Conservation (phyloP, 2,113 vertebrate genomes). For the Amphiprion percula region DNA sequence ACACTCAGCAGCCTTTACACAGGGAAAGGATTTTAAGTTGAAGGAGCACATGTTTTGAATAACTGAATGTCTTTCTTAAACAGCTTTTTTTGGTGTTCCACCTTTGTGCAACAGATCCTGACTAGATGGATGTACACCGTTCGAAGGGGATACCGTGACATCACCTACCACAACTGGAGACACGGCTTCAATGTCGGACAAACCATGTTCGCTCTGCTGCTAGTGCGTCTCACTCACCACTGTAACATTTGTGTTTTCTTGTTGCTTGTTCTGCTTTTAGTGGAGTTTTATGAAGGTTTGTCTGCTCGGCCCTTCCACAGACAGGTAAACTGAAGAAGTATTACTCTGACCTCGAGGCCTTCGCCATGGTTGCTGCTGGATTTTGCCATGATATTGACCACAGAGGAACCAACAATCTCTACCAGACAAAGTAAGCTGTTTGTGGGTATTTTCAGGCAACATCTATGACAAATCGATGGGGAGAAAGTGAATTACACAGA, state of each 20-base stretch:
- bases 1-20: no score
- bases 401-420: conserved; percentile 95
- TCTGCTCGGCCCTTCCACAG: conserved; percentile 67
- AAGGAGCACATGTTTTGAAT: no score
- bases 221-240: conserved; percentile 76
- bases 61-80: neutral
- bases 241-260: no score
- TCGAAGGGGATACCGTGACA: conserved; percentile 90
- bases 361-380: conserved; percentile 94
- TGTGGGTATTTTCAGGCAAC: neutral
- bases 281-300: neutral
- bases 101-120: conserved; percentile 65
- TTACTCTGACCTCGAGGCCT: conserved; percentile 93
- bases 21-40: no score
- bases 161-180: conserved; percentile 96
- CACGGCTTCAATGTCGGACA: conserved; percentile 96
- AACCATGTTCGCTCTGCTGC: conserved; percentile 93
- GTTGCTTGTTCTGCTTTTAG: neutral
- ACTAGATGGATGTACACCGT: conserved; percentile 96
- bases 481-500: neutral
- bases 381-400: conserved; percentile 98
- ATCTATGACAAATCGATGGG: neutral
- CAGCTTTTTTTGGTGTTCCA: neutral
- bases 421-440: conserved; percentile 93
- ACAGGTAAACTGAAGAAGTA: conserved; percentile 95